These are phyloP conservation scores for Actenoides hombroni DNA, from an alignment of 2,113 vertebrate genomes.

Conservation along the genomic window DNA sequence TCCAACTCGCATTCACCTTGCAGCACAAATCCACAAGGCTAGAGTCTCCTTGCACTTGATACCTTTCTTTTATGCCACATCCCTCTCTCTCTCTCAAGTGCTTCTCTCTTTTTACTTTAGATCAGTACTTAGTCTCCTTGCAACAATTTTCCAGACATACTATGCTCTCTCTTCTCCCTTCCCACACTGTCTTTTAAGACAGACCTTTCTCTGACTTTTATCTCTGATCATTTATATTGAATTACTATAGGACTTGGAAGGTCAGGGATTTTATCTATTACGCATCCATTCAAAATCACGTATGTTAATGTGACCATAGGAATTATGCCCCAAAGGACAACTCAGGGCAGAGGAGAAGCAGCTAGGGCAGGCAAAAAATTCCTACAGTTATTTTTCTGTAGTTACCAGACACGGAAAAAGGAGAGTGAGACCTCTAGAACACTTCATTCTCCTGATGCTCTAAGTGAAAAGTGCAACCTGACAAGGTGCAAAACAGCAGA, in stretches of 20 bases:
- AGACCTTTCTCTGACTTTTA: neutral
- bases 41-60: neutral
- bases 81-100: neutral
- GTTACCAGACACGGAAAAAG: neutral
- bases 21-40: neutral
- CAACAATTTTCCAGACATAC: neutral
- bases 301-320: neutral
- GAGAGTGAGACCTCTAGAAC: neutral
- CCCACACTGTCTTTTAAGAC: neutral
- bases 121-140: neutral
- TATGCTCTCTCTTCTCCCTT: neutral
- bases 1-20: neutral
- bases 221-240: neutral
- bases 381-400: neutral
- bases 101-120: neutral
- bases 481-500: neutral
- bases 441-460: neutral
- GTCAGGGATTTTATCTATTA: conserved; percentile 18
- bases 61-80: neutral
- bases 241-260: neutral
- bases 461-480: neutral
- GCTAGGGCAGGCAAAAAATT: neutral
- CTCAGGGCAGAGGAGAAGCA: neutral
- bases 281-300: neutral
- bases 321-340: neutral